These are phyloP conservation scores for Fundulus diaphanus DNA, from an alignment of 2,797 vertebrate genomes.

Conservation along the genomic window DNA sequence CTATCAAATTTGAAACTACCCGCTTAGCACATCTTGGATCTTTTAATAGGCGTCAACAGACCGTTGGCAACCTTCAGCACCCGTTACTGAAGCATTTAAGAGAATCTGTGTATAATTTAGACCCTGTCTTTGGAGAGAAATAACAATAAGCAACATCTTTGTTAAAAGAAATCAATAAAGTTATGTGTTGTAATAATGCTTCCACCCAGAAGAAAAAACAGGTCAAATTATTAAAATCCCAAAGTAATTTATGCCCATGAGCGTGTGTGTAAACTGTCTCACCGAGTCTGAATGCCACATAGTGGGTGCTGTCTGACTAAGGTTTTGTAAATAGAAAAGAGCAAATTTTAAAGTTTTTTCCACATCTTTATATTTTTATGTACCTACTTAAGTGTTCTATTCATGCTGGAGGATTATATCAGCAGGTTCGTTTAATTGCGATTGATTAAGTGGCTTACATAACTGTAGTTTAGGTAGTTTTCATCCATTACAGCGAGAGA, in stretches of 20 bases:
- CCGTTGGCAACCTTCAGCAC: too few species aligned
- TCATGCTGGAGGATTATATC: slow-evolving; percentile 22
- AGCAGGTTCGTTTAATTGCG: slow-evolving; percentile 20
- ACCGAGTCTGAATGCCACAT: background rate
- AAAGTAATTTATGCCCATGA: background rate
- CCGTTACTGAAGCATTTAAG: too few species aligned
- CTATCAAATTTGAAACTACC: background rate
- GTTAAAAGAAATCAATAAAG: background rate
- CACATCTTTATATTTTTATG: slow-evolving; percentile 73
- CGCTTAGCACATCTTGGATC: background rate
- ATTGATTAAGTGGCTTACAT: slow-evolving; percentile 16
- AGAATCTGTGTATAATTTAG: background rate
- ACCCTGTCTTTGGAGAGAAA: background rate
- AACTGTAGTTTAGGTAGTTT: background rate
- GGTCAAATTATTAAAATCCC: background rate
- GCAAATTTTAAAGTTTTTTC: slow-evolving; percentile 62
- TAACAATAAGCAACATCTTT: background rate
- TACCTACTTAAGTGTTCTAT: slow-evolving; percentile 47
- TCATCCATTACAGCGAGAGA: slow-evolving; percentile 4
- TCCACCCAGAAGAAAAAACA: background rate
- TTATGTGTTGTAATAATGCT: slow-evolving; percentile 1
- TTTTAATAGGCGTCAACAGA: background rate
- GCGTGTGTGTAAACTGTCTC: background rate
- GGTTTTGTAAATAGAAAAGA: slow-evolving; percentile 66
- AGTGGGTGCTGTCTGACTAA: background rate